Evolutionary conservation across 1,140 invertebrate genomes (phyloP).

Genomic region (Drosophila ogumai): DNA sequence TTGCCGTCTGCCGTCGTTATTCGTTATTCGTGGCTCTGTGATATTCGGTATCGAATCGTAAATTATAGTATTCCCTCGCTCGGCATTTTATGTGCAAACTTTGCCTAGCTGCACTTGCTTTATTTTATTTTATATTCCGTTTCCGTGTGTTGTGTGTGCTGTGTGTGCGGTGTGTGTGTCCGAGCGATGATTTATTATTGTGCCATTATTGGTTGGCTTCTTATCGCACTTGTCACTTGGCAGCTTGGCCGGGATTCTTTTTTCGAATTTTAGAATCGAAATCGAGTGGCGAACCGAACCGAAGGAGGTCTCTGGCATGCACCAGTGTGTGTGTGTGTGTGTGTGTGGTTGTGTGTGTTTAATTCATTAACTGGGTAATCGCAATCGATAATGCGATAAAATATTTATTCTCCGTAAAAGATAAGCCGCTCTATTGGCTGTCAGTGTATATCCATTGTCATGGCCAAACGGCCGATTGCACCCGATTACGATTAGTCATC

Average conservation of each 20-base stretch:
- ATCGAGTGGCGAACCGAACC: background rate
- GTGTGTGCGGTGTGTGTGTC: slow-evolving; percentile 21
- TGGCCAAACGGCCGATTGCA: slow-evolving; percentile 22
- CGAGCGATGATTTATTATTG: slow-evolving; percentile 62
- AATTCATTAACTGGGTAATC: slow-evolving; percentile 76
- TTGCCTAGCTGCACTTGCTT: slow-evolving; percentile 6
- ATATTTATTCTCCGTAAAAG: slow-evolving; percentile 54
- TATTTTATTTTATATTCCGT: background rate
- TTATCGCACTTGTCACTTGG: slow-evolving; percentile 44
- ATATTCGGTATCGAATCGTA: slow-evolving; percentile 35
- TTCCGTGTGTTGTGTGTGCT: slow-evolving; percentile 20
- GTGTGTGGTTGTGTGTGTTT: slow-evolving; percentile 28
- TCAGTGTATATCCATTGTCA: slow-evolving; percentile 35
- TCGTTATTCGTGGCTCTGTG: slow-evolving; percentile 9
- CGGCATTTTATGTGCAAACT: slow-evolving; percentile 27
- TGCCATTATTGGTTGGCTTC: slow-evolving; percentile 55
- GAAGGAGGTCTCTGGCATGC: slow-evolving; percentile 3
- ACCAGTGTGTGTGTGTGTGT: background rate
- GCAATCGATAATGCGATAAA: slow-evolving; percentile 79
- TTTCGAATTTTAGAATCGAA: slow-evolving; percentile 15
- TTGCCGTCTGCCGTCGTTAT: too few species aligned
- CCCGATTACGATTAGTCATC: slow-evolving; percentile 43
- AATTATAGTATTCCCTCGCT: slow-evolving; percentile 14
- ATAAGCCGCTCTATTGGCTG: slow-evolving; percentile 34
- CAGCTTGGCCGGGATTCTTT: slow-evolving; percentile 20